Conservation (phyloP, 1,140 invertebrate species). For the Apocrypta bakeri region DNA sequence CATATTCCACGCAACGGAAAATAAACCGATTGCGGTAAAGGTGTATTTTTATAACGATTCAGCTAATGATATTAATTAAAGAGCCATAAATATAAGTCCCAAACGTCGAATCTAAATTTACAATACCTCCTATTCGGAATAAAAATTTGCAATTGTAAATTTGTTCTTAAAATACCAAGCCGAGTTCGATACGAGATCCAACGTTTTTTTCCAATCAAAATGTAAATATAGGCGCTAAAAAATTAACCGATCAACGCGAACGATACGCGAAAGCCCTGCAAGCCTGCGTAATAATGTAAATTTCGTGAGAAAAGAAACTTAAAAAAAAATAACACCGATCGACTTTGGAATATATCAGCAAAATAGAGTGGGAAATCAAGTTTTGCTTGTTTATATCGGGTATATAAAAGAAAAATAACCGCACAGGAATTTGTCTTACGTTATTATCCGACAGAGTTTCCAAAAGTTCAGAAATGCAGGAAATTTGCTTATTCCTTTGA, state of each 20-base stretch:
- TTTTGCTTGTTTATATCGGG: neutral
- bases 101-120: neutral
- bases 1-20: too few species aligned
- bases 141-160: constrained; percentile 3
- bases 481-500: too few species aligned
- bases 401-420: too few species aligned
- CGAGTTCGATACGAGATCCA: neutral
- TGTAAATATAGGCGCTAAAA: constrained; percentile 7
- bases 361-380: constrained; percentile 1
- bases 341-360: neutral
- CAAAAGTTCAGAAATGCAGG: too few species aligned
- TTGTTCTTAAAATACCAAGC: too few species aligned
- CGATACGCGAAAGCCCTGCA: neutral
- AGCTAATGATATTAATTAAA: neutral
- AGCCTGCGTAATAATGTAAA: constrained; percentile 12
- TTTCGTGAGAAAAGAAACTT: neutral
- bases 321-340: neutral
- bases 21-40: too few species aligned
- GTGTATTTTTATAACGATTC: neutral
- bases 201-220: neutral
- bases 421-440: too few species aligned
- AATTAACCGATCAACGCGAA: neutral
- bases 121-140: neutral
- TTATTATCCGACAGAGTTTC: too few species aligned
- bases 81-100: too few species aligned